A percentile compares a stretch with the other conserved stretches of the same genome.
Conservation (phyloP, 2,113 vertebrate species). For the Pedetes capensis region DNA sequence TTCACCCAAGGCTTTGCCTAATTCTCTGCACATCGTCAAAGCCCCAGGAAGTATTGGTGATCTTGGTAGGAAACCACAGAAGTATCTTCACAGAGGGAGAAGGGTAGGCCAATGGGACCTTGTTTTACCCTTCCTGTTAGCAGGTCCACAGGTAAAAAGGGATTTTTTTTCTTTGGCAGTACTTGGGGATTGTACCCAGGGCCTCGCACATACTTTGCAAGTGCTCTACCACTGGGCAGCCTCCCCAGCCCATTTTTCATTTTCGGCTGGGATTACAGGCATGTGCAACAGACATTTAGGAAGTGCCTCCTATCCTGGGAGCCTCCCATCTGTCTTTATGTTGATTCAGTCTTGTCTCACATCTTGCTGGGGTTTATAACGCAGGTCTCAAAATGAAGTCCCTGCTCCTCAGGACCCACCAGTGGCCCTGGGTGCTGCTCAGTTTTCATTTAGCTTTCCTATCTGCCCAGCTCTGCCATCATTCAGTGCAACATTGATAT, state of each 20-base stretch:
- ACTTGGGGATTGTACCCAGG: too few relatives aligned
- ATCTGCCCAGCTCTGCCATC: not conserved
- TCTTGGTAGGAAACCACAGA: not conserved
- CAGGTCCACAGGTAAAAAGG: too few relatives aligned
- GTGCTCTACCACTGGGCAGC: too few relatives aligned
- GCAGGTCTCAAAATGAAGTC: not conserved
- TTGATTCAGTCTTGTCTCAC: not conserved
- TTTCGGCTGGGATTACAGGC: too few relatives aligned
- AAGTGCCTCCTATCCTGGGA: too few relatives aligned
- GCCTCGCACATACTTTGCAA: too few relatives aligned
- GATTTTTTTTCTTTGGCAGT: too few relatives aligned
- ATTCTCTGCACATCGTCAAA: accelerated
- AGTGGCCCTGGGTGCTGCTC: not conserved
- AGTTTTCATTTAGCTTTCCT: not conserved
- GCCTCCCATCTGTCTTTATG: too few relatives aligned
- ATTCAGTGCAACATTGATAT: not conserved
- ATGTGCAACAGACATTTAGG: too few relatives aligned
- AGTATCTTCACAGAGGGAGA: not conserved
- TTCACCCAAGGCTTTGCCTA: accelerated
- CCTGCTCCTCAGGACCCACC: not conserved
- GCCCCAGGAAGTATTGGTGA: not conserved
- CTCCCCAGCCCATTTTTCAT: too few relatives aligned
- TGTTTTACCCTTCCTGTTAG: not conserved
- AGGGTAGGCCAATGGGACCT: not conserved
- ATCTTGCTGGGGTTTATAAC: not conserved